A percentile compares a stretch with the other conserved stretches of the same genome.
These are phyloP conservation scores for Horisme vitalbata DNA, from an alignment of 2,888 invertebrate species.

Conservation along the genomic window DNA sequence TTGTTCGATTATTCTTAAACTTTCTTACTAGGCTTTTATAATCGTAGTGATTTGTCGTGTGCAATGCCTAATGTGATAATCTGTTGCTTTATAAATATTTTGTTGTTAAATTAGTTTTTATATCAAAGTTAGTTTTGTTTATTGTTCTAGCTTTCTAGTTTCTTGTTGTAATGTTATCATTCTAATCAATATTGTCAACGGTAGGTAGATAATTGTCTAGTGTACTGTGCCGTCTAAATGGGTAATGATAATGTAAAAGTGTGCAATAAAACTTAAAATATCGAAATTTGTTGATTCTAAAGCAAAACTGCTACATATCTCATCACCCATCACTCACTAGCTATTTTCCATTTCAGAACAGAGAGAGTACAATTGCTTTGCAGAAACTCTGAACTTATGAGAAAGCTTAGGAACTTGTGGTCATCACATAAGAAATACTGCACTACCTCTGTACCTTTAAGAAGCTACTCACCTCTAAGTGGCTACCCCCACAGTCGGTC, in stretches of 20 bases:
- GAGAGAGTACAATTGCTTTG: constrained; percentile 83
- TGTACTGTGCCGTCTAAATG: constrained; percentile 40
- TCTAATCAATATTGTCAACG: constrained; percentile 1
- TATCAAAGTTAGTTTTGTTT: too few relatives aligned
- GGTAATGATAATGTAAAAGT: constrained; percentile 59
- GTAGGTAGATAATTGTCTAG: constrained; percentile 4
- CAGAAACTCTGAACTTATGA: constrained; percentile 84
- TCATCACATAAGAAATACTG: constrained; percentile 84
- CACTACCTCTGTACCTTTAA: constrained; percentile 65
- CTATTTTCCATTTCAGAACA: constrained; percentile 79
- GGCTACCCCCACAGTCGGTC: constrained; percentile 74
- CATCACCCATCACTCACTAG: constrained; percentile 34
- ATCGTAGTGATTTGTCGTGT: constrained; percentile 7
- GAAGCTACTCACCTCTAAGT: constrained; percentile 70
- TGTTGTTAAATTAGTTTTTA: too few relatives aligned
- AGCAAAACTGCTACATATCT: constrained; percentile 23
- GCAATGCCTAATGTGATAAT: constrained; percentile 30
- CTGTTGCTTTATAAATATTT: constrained; percentile 6
- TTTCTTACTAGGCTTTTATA: constrained; percentile 11
- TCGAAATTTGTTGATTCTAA: constrained; percentile 21
- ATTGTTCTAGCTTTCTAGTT: background rate
- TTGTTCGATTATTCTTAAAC: too few relatives aligned
- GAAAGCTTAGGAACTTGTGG: constrained; percentile 84
- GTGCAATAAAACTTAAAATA: constrained; percentile 53
- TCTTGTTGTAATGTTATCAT: constrained; percentile 1